phyloP scores from a whole-genome alignment of 1,140 invertebrate species.

The Notospermus geniculatus region DNA sequence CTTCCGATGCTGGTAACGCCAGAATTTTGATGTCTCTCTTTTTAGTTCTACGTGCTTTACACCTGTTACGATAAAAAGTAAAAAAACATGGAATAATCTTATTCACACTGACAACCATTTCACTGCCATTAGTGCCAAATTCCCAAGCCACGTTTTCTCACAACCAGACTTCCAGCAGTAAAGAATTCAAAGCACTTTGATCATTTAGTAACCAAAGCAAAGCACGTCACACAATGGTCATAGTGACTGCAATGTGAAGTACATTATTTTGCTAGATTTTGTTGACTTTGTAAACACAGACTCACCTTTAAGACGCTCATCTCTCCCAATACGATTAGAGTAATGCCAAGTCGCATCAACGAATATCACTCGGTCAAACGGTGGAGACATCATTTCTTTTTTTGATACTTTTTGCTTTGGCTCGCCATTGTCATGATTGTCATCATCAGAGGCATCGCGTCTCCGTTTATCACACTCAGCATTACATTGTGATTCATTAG shows the following conservation, averaged over 20 bases:
- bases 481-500: too few species aligned
- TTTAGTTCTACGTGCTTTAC: conserved; percentile 76
- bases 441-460: not conserved
- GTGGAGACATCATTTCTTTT: conserved; percentile 56
- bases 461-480: too few species aligned
- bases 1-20: conserved; percentile 88
- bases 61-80: conserved; percentile 44
- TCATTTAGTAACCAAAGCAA: too few species aligned
- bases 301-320: conserved; percentile 68
- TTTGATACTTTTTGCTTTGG: not conserved
- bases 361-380: conserved; percentile 74
- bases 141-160: too few species aligned
- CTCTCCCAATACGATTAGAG: conserved; percentile 78
- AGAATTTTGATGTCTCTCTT: conserved; percentile 85
- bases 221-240: too few species aligned
- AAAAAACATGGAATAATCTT: conserved; percentile 2
- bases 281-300: too few species aligned
- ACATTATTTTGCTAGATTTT: too few species aligned
- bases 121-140: too few species aligned
- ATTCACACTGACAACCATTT: too few species aligned
- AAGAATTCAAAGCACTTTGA: too few species aligned
- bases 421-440: not conserved
- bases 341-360: conserved; percentile 96
- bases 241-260: too few species aligned
- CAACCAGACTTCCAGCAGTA: too few species aligned